phyloP scores from a whole-genome alignment of 2,888 invertebrate species.

The Mechanitis mazaeus region DNA sequence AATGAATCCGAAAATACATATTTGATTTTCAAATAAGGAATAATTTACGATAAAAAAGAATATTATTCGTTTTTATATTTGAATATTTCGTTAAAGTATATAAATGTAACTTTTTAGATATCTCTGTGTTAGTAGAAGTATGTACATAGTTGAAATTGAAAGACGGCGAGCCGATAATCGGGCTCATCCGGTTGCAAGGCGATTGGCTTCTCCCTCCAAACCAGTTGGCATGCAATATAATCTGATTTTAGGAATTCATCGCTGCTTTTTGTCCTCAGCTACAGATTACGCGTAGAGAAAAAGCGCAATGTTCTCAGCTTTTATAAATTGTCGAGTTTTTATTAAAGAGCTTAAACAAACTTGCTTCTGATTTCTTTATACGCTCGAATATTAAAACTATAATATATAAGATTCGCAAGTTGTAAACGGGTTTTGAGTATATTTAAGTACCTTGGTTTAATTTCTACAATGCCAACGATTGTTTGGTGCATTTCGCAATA shows the following conservation, averaged over 20 bases:
- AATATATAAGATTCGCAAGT: too few species aligned
- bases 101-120: neutral
- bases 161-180: conserved; percentile 49
- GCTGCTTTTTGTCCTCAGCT: conserved; percentile 1
- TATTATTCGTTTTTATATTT: conserved; percentile 8
- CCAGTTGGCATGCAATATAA: conserved; percentile 33
- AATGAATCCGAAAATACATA: neutral
- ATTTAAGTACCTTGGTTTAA: too few species aligned
- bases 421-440: too few species aligned
- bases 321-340: neutral
- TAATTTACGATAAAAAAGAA: neutral
- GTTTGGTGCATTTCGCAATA: conserved; percentile 10
- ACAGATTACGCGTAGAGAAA: neutral
- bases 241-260: conserved; percentile 4
- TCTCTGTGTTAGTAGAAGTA: conserved; percentile 3
- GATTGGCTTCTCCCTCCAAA: conserved; percentile 35
- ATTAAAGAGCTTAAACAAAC: neutral
- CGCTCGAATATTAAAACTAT: neutral
- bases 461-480: conserved; percentile 1
- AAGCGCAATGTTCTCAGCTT: neutral
- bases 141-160: conserved; percentile 36
- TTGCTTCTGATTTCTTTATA: neutral
- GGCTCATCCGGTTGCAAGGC: conserved; percentile 45
- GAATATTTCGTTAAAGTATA: conserved; percentile 1
- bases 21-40: too few species aligned